A percentile compares a stretch with the other conserved stretches of the same genome.
phyloP scores from a whole-genome alignment of 2,113 vertebrate species.

The Poeciliopsis turrubarensis region DNA sequence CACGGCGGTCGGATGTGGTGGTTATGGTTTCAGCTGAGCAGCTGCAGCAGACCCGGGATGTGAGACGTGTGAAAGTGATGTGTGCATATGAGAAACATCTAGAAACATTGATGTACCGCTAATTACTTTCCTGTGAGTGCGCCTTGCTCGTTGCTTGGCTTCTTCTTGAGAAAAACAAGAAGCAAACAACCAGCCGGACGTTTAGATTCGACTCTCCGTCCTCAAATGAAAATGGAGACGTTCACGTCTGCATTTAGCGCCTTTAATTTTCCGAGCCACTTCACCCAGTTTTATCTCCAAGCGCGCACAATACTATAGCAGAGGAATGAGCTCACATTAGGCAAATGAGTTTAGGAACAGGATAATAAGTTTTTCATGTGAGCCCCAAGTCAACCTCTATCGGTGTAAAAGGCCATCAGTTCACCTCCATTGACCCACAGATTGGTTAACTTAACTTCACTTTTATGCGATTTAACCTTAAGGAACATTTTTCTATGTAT shows the following conservation, averaged over 20 bases:
- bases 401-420: constrained; percentile 7
- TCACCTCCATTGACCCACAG: constrained; percentile 26
- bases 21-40: background rate
- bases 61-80: background rate
- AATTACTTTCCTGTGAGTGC: background rate
- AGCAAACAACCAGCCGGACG: background rate
- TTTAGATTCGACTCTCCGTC: constrained; percentile 15
- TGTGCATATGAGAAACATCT: background rate
- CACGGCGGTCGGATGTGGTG: background rate
- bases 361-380: constrained; percentile 48
- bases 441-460: constrained; percentile 13
- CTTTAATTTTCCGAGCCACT: constrained; percentile 62
- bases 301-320: constrained; percentile 20
- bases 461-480: background rate
- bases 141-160: too few species aligned
- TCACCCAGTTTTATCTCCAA: constrained; percentile 37
- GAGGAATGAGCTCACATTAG: constrained; percentile 47
- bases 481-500: background rate
- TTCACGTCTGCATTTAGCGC: background rate
- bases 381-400: constrained; percentile 10
- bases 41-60: background rate
- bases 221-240: constrained; percentile 2
- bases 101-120: background rate
- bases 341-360: constrained; percentile 53
- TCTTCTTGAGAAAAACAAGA: background rate